Conservation (phyloP, 1,140 invertebrate species). For the Drosophila cardini region DNA sequence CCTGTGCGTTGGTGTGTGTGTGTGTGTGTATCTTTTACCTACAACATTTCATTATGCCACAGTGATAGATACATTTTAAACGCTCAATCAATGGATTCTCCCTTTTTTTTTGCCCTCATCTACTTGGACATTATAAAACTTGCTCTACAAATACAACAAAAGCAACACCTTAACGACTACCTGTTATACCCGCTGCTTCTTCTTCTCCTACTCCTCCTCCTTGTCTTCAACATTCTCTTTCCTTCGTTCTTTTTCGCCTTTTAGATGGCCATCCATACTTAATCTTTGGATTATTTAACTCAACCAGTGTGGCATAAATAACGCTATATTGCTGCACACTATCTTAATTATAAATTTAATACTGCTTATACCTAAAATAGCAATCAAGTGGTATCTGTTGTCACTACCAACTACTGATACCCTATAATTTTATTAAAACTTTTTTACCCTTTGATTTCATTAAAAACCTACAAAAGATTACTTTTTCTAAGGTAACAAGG, state of each 20-base stretch:
- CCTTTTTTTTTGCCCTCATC: conserved; percentile 35
- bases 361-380: conserved; percentile 11
- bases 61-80: conserved; percentile 51
- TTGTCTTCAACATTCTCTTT: not conserved
- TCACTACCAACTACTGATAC: not conserved
- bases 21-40: conserved; percentile 29
- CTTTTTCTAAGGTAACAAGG: no score
- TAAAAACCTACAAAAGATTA: no score
- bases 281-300: conserved; percentile 18
- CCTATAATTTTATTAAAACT: no score
- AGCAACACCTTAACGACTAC: conserved; percentile 47
- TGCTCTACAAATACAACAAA: conserved; percentile 5
- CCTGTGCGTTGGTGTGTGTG: conserved; percentile 14
- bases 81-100: conserved; percentile 57
- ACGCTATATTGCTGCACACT: conserved; percentile 8
- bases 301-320: conserved; percentile 27
- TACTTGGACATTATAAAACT: conserved; percentile 19
- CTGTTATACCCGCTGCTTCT: conserved; percentile 62
- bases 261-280: conserved; percentile 11
- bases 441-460: no score
- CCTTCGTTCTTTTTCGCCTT: conserved; percentile 19
- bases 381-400: conserved; percentile 1
- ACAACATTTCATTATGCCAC: conserved; percentile 24
- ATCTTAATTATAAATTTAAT: conserved; percentile 48
- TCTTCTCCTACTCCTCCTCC: conserved; percentile 12